Evolutionary conservation across 2,113 vertebrate species (phyloP).

Genomic region (Pithys albifrons): DNA sequence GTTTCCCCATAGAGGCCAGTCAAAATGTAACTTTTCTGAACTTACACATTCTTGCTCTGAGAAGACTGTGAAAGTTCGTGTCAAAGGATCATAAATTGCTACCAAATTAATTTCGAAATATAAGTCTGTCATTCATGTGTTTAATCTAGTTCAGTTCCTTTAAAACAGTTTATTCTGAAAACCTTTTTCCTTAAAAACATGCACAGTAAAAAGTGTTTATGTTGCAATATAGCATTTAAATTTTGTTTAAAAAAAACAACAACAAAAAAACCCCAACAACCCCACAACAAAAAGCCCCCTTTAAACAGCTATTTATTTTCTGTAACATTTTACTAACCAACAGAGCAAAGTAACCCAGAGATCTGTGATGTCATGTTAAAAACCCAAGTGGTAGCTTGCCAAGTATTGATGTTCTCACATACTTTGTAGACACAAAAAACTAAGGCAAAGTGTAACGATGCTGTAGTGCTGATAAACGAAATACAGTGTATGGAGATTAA

Average conservation of each 20-base stretch:
- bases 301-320: conserved; percentile 27
- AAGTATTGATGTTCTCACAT: conserved; percentile 55
- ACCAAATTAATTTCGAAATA: conserved; percentile 12
- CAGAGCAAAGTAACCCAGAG: neutral
- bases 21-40: neutral
- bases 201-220: conserved; percentile 12
- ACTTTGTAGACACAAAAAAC: conserved; percentile 23
- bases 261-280: neutral
- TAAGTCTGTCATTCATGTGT: neutral
- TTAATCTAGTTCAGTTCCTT: neutral
- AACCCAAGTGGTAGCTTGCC: conserved; percentile 23
- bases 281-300: neutral
- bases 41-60: neutral
- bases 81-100: conserved; percentile 4
- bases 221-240: neutral
- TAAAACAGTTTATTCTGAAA: conserved; percentile 15
- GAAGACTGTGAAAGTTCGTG: neutral
- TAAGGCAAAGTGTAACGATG: neutral
- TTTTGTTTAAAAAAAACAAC: neutral
- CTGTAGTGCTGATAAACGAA: conserved; percentile 41
- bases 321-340: conserved; percentile 19
- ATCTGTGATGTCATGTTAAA: conserved; percentile 20
- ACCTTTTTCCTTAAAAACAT: neutral
- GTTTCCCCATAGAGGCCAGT: neutral
- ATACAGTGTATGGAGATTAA: conserved; percentile 1